A percentile compares a stretch with the other conserved stretches of the same genome.
Evolutionary conservation across 2,888 invertebrate species (phyloP).

Genomic region (Myathropa florea): DNA sequence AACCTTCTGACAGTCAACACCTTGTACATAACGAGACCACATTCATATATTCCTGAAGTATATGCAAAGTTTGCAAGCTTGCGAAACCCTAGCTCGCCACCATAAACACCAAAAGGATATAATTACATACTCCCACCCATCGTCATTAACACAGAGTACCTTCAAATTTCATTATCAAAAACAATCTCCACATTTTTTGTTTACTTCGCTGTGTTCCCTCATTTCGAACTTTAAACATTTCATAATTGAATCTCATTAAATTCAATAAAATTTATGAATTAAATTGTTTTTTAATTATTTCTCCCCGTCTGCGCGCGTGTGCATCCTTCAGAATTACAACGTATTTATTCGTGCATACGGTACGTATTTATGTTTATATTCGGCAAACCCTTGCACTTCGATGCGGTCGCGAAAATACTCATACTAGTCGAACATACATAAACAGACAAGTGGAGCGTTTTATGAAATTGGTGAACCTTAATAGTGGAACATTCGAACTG

Average conservation of each 20-base stretch:
- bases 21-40: too few species aligned
- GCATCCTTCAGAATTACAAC: background rate
- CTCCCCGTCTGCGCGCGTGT: background rate
- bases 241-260: background rate
- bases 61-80: too few species aligned
- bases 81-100: background rate
- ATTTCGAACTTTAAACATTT: background rate
- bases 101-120: background rate
- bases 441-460: background rate
- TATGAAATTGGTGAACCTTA: background rate
- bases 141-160: background rate
- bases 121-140: background rate
- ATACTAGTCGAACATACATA: background rate
- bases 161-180: background rate
- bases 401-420: background rate
- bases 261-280: background rate
- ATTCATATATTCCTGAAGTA: too few species aligned
- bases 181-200: background rate
- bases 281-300: background rate
- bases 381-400: background rate
- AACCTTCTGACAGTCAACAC: too few species aligned
- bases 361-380: background rate
- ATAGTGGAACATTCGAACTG: background rate
- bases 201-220: background rate
- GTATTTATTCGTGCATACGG: background rate